Evolutionary conservation across 2,888 invertebrate species (phyloP).

Genomic region (Heliconius cydno): DNA sequence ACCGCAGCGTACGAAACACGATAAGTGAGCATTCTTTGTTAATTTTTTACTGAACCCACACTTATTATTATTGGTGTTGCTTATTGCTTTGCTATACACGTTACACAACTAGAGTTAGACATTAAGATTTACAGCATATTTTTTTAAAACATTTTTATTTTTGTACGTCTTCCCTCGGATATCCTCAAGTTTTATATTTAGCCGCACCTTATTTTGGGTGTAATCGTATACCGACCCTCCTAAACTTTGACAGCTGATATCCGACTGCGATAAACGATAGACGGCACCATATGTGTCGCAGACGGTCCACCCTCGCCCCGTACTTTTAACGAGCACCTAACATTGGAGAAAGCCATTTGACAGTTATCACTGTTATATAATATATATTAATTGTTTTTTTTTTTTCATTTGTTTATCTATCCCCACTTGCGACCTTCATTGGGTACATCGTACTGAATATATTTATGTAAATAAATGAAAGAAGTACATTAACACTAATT

Average conservation of each 20-base stretch:
- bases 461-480: neutral
- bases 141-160: constrained; percentile 38
- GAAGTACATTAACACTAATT: neutral
- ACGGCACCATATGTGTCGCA: constrained; percentile 64
- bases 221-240: constrained; percentile 59
- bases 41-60: constrained; percentile 4
- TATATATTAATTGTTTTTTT: neutral
- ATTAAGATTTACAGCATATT: constrained; percentile 23
- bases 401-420: neutral
- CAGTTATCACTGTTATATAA: neutral
- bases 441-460: neutral
- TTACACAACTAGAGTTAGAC: constrained; percentile 3
- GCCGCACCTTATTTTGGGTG: constrained; percentile 53
- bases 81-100: neutral
- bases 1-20: constrained; percentile 66
- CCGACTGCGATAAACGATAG: constrained; percentile 70
- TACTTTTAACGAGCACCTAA: constrained; percentile 20
- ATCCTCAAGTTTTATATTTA: constrained; percentile 54
- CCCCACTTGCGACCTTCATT: neutral
- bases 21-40: constrained; percentile 66
- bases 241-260: constrained; percentile 73
- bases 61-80: constrained; percentile 4
- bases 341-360: constrained; percentile 5
- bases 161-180: constrained; percentile 42
- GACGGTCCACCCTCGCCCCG: constrained; percentile 50